Conservation (phyloP, 2,888 invertebrate genomes). For the Zele albiditarsus region DNA sequence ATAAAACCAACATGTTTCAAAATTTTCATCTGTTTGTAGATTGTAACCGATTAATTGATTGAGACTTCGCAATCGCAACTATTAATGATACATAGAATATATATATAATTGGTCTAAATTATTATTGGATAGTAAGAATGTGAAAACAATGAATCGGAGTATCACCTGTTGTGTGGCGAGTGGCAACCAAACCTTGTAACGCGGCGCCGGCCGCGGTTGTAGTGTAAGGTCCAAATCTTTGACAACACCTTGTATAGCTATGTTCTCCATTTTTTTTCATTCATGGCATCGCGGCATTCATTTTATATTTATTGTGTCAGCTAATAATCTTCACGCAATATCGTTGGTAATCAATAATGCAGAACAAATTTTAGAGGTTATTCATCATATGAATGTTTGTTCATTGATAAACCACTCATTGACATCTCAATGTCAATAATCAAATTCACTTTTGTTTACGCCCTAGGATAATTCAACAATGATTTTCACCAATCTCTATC, state of each 20-base stretch:
- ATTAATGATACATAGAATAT: constrained; percentile 58
- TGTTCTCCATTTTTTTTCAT: constrained; percentile 64
- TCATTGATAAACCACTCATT: neutral
- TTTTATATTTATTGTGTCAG: constrained; percentile 11
- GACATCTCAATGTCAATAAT: neutral
- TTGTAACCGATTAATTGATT: constrained; percentile 83
- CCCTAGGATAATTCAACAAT: neutral
- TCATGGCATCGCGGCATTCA: constrained; percentile 55
- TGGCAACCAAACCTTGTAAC: constrained; percentile 87
- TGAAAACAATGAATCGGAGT: constrained; percentile 33
- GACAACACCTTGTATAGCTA: constrained; percentile 64
- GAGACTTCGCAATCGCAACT: constrained; percentile 85
- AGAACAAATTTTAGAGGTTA: neutral
- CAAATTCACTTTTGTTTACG: neutral
- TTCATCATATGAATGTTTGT: neutral
- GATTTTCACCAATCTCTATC: neutral
- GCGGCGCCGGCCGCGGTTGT: constrained; percentile 74
- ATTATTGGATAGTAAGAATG: neutral
- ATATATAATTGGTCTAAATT: constrained; percentile 35
- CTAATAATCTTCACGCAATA: constrained; percentile 7
- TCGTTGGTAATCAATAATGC: neutral
- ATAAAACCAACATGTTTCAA: constrained; percentile 79
- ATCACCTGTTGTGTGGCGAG: constrained; percentile 88
- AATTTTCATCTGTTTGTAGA: constrained; percentile 74
- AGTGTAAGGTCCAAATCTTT: constrained; percentile 69